A percentile compares a stretch with the other conserved stretches of the same genome.
Conservation (phyloP, 2,113 vertebrate genomes). For the Picathartes gymnocephalus region DNA sequence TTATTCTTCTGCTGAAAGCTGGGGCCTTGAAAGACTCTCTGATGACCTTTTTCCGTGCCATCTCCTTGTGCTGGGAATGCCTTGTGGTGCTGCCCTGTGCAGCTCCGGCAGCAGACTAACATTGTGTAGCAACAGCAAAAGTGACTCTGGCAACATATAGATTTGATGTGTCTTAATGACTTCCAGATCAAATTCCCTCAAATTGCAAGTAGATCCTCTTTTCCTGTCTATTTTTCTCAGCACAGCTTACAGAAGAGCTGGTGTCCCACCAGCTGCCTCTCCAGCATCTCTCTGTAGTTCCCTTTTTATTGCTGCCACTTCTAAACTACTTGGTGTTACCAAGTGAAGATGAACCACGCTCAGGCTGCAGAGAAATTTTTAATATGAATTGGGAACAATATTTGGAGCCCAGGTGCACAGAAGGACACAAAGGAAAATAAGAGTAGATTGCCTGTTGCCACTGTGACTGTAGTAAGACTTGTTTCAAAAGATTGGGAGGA, state of each 20-base stretch:
- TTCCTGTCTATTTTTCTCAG: background rate
- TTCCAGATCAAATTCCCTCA: background rate
- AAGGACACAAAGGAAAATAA: background rate
- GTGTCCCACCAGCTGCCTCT: background rate
- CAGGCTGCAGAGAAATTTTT: background rate
- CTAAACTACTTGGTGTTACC: background rate
- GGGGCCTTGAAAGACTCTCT: background rate
- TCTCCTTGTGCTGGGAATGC: background rate
- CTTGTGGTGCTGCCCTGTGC: background rate
- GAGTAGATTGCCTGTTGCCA: constrained; percentile 29
- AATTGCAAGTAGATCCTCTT: background rate
- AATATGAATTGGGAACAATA: constrained; percentile 21
- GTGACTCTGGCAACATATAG: rapidly evolving
- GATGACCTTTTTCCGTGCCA: background rate
- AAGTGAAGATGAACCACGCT: constrained; percentile 22
- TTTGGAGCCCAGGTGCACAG: background rate
- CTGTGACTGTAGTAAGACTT: constrained; percentile 13
- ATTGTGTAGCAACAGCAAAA: background rate
- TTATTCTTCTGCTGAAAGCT: background rate
- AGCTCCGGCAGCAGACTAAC: background rate
- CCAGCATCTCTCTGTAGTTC: background rate
- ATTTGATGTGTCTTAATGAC: background rate
- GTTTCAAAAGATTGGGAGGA: constrained; percentile 37
- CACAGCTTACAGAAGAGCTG: background rate
- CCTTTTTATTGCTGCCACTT: constrained; percentile 33